These are phyloP conservation scores for Elymnias hypermnestra DNA, from an alignment of 1,140 invertebrate species.

Conservation along the genomic window DNA sequence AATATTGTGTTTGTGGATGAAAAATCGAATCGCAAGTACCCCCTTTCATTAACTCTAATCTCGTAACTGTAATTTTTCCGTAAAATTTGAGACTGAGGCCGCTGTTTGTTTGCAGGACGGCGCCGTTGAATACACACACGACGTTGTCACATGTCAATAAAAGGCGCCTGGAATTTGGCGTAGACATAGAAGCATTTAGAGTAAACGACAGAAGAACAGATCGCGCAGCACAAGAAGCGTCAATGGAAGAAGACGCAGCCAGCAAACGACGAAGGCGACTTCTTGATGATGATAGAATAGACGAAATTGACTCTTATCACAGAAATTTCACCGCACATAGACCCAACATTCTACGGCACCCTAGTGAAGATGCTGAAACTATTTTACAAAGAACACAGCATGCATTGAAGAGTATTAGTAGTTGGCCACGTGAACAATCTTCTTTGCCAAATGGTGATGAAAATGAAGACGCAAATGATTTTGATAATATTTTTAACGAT, in stretches of 20 bases:
- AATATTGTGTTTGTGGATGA: slow-evolving; percentile 74
- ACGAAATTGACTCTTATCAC: slow-evolving; percentile 42
- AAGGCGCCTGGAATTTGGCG: slow-evolving; percentile 66
- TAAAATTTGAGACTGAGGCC: slow-evolving; percentile 21
- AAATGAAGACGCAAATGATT: slow-evolving; percentile 85
- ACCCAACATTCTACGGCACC: slow-evolving; percentile 40
- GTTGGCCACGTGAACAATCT: slow-evolving; percentile 82
- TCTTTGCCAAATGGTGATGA: slow-evolving; percentile 80
- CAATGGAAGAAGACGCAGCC: slow-evolving; percentile 55
- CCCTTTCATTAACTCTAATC: slow-evolving; percentile 36
- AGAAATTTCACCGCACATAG: slow-evolving; percentile 38
- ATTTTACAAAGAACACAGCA: slow-evolving; percentile 91
- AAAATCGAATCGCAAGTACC: slow-evolving; percentile 74
- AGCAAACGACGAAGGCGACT: slow-evolving; percentile 56
- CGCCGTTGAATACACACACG: slow-evolving; percentile 59
- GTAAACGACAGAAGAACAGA: slow-evolving; percentile 50
- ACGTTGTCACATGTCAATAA: slow-evolving; percentile 71
- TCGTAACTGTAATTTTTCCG: slow-evolving; percentile 23
- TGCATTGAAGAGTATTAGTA: slow-evolving; percentile 87
- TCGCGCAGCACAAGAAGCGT: slow-evolving; percentile 40
- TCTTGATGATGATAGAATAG: slow-evolving; percentile 56
- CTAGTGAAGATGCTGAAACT: slow-evolving; percentile 84
- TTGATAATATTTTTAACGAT: slow-evolving; percentile 91
- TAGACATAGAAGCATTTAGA: slow-evolving; percentile 68
- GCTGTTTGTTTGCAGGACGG: slow-evolving; percentile 72